Evolutionary conservation across 2,888 invertebrate species (phyloP).

Genomic region (Sphecodes monilicornis): DNA sequence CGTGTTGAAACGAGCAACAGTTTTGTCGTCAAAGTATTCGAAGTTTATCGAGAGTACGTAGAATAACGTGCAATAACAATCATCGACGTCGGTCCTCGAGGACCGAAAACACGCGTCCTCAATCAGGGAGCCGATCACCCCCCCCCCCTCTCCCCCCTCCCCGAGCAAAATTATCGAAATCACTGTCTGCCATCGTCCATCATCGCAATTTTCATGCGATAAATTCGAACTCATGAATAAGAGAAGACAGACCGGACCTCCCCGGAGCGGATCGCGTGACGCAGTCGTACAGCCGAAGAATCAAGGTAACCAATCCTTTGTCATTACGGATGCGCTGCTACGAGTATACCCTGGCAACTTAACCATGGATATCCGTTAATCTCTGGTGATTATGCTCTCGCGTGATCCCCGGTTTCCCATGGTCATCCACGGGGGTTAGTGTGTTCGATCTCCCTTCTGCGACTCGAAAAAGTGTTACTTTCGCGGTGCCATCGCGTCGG

Average conservation of each 20-base stretch:
- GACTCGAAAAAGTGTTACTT: neutral
- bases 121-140: neutral
- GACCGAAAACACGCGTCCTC: neutral
- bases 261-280: constrained; percentile 41
- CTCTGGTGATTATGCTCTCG: constrained; percentile 45
- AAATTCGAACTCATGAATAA: neutral
- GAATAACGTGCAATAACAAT: neutral
- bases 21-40: neutral
- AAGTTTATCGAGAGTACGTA: neutral
- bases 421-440: neutral
- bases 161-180: neutral
- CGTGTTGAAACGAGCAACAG: neutral
- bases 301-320: constrained; percentile 32
- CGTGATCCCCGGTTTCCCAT: constrained; percentile 35
- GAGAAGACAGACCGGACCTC: constrained; percentile 12
- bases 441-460: neutral
- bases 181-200: constrained; percentile 10
- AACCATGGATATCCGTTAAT: constrained; percentile 56
- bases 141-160: neutral
- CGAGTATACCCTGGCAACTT: constrained; percentile 32
- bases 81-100: neutral
- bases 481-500: neutral
- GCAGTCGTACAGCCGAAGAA: constrained; percentile 12
- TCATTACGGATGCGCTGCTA: constrained; percentile 27
- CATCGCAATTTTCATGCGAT: constrained; percentile 10